Evolutionary conservation across 2,797 vertebrate genomes (phyloP), one percentile per base, ranked within the genome.

Genomic region (Falco novaeseelandiae): DNA sequence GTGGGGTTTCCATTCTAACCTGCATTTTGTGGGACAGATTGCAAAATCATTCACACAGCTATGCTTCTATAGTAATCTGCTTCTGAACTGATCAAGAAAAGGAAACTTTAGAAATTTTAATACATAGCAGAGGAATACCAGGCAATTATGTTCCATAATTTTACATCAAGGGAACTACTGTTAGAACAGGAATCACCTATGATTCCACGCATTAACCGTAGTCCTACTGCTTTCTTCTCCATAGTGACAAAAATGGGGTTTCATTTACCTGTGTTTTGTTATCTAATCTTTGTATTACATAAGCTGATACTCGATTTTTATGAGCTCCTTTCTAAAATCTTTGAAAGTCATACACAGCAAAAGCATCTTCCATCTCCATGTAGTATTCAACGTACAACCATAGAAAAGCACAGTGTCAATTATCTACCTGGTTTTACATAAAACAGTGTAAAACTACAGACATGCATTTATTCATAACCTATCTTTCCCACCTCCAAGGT

Each of bases 341-440:
- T 52, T 11, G 14, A 81, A 62, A 3, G 2, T 23, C 30, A 69
- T 26, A 77, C 19, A 46, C 4, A 81, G 54, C 26, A 65, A 71
- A 87, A 79, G 9, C 3, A 2, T 15, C 21, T 76, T 72, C 36
- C 21, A 15, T 5, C 38, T 32, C 69, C 25, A 3, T 4, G n/a
- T 1, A 76, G 18, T 34, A 17, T 58, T 86, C 52, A 10, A 80
- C 12, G 62, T 6, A 52, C 1, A 1, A 27, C 46, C 18, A 61
- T 0, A 58, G 16, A 34, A 85, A 69, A 80, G 34, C 6, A 8
- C 30, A 42, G 8, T 1, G 1, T 30, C 14, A 57, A 14, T n/a
- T 71, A 74, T n/a, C 83, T n/a, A 51, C 14, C 5, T 20, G 40
- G 10, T 73, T 79, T 52, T 70, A 86, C 27, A 54, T 0, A 80